These are phyloP conservation scores for Pseudorectes ferrugineus DNA, from an alignment of 2,113 vertebrate genomes.

Conservation along the genomic window DNA sequence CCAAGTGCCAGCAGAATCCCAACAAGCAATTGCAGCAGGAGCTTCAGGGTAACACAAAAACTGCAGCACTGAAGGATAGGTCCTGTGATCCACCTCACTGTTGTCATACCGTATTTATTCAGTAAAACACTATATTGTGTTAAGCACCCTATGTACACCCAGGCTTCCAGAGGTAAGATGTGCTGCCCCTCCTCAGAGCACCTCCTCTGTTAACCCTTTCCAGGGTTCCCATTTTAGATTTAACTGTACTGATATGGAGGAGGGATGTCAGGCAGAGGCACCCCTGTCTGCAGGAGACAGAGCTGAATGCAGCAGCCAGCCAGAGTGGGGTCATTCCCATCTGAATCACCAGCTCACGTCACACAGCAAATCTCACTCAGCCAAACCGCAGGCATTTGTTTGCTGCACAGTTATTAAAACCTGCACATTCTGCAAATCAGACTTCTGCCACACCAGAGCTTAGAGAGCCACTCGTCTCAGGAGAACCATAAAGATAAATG, in stretches of 20 bases:
- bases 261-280: background rate
- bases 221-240: background rate
- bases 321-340: background rate
- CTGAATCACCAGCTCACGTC: background rate
- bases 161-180: background rate
- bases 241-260: fast-evolving
- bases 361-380: background rate
- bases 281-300: background rate
- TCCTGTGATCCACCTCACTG: background rate
- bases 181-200: background rate
- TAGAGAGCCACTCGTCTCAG: fast-evolving
- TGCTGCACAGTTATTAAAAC: background rate
- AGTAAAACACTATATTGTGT: background rate
- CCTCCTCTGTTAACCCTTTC: background rate
- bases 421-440: background rate
- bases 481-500: background rate
- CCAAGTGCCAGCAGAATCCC: background rate
- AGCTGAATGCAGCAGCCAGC: background rate
- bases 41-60: background rate
- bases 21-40: background rate
- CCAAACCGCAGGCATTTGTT: background rate
- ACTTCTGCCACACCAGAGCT: background rate
- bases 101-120: background rate
- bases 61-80: background rate
- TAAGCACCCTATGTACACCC: background rate